phyloP scores from a whole-genome alignment of 23 tunicate genomes.

The Halocynthia aurantium region DNA sequence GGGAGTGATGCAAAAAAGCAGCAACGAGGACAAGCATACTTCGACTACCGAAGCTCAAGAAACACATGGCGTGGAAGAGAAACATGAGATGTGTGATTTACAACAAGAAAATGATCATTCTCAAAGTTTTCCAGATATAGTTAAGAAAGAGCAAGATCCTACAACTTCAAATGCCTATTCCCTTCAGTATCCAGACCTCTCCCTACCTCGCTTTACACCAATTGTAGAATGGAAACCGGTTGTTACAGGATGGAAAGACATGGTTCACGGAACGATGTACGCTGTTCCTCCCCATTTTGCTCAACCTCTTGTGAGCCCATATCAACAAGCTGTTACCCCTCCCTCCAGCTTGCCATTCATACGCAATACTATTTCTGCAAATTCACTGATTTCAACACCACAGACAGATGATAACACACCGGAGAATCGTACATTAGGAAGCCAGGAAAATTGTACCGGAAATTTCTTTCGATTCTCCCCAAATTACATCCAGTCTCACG shows the following conservation, averaged over 20 bases:
- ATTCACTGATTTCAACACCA: neutral
- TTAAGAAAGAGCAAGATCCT: neutral
- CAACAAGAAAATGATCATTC: neutral
- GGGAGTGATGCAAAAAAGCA: neutral
- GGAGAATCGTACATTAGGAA: neutral
- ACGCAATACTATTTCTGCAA: neutral
- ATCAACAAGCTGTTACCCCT: neutral
- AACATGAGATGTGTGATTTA: neutral
- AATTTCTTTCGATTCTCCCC: conserved; percentile 22
- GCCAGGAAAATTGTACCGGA: neutral
- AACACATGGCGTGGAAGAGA: neutral
- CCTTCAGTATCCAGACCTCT: too few relatives aligned
- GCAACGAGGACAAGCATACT: conserved; percentile 1
- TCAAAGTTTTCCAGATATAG: too few relatives aligned
- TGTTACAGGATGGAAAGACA: conserved; percentile 64
- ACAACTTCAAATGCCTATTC: neutral
- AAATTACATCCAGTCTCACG: neutral
- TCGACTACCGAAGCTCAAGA: neutral
- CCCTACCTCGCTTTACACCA: conserved; percentile 33
- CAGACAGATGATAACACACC: neutral
- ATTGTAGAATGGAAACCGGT: conserved; percentile 90
- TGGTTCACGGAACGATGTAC: conserved; percentile 69
- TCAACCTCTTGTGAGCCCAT: neutral
- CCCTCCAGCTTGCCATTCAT: neutral
- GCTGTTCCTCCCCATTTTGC: conserved; percentile 19